These are phyloP conservation scores for Lithodes maja DNA, from an alignment of 2,888 invertebrate species.

Conservation along the genomic window DNA sequence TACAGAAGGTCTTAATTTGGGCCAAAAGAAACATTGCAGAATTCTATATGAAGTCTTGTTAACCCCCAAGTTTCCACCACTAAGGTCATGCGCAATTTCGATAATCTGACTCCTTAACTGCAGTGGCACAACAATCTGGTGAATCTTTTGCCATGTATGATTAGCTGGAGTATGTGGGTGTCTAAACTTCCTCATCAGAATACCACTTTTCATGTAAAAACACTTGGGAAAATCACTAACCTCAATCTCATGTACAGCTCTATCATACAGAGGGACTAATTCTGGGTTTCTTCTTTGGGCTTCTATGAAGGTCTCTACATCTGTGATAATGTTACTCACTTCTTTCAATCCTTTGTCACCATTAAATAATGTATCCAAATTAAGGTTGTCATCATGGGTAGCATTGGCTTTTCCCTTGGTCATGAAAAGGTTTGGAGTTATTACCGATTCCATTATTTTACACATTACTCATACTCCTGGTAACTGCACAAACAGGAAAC, in stretches of 20 bases:
- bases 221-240: background rate
- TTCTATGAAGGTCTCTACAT: background rate
- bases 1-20: background rate
- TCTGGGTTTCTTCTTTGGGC: background rate
- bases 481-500: constrained; percentile 8
- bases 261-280: too few species aligned
- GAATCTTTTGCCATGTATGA: constrained; percentile 9
- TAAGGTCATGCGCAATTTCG: constrained; percentile 3
- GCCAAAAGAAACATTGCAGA: constrained; percentile 13
- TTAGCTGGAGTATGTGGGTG: background rate
- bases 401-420: background rate
- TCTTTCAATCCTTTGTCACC: background rate
- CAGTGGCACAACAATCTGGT: background rate
- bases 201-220: constrained; percentile 5
- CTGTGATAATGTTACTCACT: background rate
- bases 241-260: constrained; percentile 12
- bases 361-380: background rate
- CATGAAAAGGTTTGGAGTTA: background rate
- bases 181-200: constrained; percentile 25
- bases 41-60: background rate
- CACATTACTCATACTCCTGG: background rate
- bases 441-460: background rate
- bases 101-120: background rate
- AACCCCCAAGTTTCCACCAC: constrained; percentile 21
- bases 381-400: background rate